Conservation (phyloP, 2,113 vertebrate genomes). For the Dolichotis patagonum region DNA sequence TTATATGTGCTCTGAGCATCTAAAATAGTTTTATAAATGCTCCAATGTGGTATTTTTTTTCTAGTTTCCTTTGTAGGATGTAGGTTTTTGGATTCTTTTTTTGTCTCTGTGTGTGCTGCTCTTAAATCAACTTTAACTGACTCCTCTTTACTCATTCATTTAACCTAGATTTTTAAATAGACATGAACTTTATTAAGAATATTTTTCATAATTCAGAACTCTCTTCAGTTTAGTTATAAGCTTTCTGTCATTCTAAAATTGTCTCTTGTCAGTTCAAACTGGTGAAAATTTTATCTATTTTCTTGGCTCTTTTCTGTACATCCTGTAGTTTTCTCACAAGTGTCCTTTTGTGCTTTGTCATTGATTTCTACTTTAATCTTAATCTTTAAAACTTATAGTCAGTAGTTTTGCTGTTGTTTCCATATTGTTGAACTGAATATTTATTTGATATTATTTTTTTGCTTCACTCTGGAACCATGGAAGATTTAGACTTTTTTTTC, state of each 20-base stretch:
- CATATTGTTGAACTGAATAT: neutral
- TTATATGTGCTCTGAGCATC: neutral
- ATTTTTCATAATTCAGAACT: neutral
- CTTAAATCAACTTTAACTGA: neutral
- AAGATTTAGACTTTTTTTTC: neutral
- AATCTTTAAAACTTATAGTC: neutral
- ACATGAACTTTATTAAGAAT: neutral
- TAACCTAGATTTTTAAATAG: neutral
- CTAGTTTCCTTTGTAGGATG: neutral
- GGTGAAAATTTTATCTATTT: neutral
- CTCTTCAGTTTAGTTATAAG: neutral
- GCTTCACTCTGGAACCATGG: neutral
- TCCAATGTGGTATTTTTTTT: neutral
- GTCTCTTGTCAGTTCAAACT: neutral
- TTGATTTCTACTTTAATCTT: neutral
- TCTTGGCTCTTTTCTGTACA: neutral
- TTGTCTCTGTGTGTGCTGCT: neutral
- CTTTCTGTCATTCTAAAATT: neutral
- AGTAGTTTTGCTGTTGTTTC: neutral
- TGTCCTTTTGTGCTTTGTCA: neutral
- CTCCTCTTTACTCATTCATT: neutral
- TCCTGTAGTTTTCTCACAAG: neutral
- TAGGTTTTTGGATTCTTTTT: neutral
- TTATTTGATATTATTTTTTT: neutral
- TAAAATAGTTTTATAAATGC: neutral